phyloP scores from a whole-genome alignment of 2,797 vertebrate genomes.

The Anableps anableps region DNA sequence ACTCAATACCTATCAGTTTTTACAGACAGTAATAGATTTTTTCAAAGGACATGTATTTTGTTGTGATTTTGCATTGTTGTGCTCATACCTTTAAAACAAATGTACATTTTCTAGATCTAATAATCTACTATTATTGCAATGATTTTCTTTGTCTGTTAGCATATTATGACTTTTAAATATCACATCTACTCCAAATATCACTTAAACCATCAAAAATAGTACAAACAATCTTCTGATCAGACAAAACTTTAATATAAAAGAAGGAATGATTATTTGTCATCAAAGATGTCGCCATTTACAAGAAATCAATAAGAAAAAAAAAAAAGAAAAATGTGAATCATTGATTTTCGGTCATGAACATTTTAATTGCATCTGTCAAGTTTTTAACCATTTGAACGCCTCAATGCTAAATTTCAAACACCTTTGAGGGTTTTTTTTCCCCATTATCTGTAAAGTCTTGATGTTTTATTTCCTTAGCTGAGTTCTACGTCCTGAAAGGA shows the following conservation, averaged over 20 bases:
- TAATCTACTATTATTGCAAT: neutral
- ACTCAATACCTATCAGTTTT: slow-evolving; percentile 5
- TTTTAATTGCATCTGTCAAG: slow-evolving; percentile 50
- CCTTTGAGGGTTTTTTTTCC: neutral
- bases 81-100: neutral
- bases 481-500: slow-evolving; percentile 31
- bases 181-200: neutral
- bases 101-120: neutral
- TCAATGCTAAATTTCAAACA: slow-evolving; percentile 40
- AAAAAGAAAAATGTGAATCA: slow-evolving; percentile 34
- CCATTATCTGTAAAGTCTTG: slow-evolving; percentile 19
- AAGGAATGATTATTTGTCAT: slow-evolving; percentile 45
- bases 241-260: slow-evolving; percentile 29
- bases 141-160: neutral
- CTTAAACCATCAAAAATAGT: slow-evolving; percentile 5
- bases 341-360: slow-evolving; percentile 46
- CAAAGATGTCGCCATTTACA: slow-evolving; percentile 22
- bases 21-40: neutral
- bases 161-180: neutral
- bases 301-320: slow-evolving; percentile 23
- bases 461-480: slow-evolving; percentile 20
- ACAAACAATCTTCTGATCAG: slow-evolving; percentile 17
- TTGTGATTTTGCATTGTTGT: neutral
- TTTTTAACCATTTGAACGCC: slow-evolving; percentile 38
- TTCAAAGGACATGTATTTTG: neutral